Percentiles rank a stretch among this genome's conserved stretches.
Conservation (phyloP, 2,797 vertebrate species). For the Bradypodion pumilum region DNA sequence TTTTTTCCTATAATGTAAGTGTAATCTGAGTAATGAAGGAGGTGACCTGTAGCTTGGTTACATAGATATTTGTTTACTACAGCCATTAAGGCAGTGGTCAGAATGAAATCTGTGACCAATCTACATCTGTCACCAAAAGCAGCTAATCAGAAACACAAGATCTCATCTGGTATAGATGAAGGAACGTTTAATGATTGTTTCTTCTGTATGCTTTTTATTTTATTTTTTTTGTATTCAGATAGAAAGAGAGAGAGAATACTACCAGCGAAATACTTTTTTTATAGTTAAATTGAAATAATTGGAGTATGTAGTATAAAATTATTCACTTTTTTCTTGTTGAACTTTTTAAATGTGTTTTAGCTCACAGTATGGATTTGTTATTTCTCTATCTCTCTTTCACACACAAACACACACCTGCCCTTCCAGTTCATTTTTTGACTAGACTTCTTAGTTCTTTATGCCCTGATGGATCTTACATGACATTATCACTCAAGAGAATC, state of each 20-base stretch:
- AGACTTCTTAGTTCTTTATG: too few relatives aligned
- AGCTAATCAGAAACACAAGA: not conserved
- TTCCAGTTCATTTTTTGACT: too few relatives aligned
- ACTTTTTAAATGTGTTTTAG: too few relatives aligned
- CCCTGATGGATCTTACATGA: too few relatives aligned
- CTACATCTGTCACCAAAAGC: not conserved
- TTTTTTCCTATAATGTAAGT: not conserved
- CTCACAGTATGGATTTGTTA: too few relatives aligned
- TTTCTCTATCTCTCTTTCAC: too few relatives aligned
- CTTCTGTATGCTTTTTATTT: too few relatives aligned
- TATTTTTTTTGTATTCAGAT: too few relatives aligned
- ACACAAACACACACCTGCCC: too few relatives aligned
- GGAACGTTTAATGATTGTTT: not conserved
- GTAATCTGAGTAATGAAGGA: slow-evolving; percentile 11
- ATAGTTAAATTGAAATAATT: not conserved
- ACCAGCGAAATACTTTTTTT: not conserved
- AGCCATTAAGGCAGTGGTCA: not conserved
- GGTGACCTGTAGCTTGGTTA: not conserved
- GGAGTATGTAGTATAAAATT: not conserved
- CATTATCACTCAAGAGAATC: too few relatives aligned
- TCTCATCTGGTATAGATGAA: not conserved
- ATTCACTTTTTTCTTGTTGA: too few relatives aligned
- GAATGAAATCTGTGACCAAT: not conserved
- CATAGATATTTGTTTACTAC: not conserved
- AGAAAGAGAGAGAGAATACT: not conserved